Percentiles rank a stretch among this genome's conserved stretches.
Evolutionary conservation across 2,888 invertebrate genomes (phyloP).

Genomic region (Eucriotettix oculatus): DNA sequence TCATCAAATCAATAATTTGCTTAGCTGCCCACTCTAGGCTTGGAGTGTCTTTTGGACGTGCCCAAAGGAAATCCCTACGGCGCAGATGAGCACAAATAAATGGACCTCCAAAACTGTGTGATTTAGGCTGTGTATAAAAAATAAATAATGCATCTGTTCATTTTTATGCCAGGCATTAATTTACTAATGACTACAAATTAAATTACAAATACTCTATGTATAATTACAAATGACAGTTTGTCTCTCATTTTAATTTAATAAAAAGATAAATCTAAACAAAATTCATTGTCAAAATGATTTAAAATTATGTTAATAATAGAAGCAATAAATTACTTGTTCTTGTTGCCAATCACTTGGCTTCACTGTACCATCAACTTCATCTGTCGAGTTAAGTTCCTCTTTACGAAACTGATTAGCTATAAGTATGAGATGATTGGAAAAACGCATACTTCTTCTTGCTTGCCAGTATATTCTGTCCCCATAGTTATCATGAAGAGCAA

Average conservation of each 20-base stretch:
- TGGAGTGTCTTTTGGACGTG: constrained; percentile 58
- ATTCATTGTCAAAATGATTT: too few relatives aligned
- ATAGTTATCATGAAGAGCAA: constrained; percentile 72
- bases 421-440: constrained; percentile 46
- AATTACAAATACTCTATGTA: too few relatives aligned
- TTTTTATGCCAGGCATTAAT: too few relatives aligned
- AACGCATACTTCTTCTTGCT: constrained; percentile 81
- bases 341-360: constrained; percentile 43
- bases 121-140: background rate
- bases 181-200: too few relatives aligned
- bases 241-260: too few relatives aligned
- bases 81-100: constrained; percentile 79
- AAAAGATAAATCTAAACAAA: too few relatives aligned
- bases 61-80: constrained; percentile 69
- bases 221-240: too few relatives aligned
- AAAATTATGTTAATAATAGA: too few relatives aligned
- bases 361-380: constrained; percentile 37
- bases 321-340: constrained; percentile 28
- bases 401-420: constrained; percentile 52
- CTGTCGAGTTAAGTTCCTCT: constrained; percentile 42
- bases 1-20: constrained; percentile 48
- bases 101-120: constrained; percentile 34
- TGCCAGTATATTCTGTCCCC: constrained; percentile 72
- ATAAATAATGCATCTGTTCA: too few relatives aligned
- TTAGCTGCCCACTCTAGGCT: constrained; percentile 55